A percentile compares a stretch with the other conserved stretches of the same genome.
Evolutionary conservation across 2,888 invertebrate species (phyloP).

Genomic region (Drosophila fungiperda): DNA sequence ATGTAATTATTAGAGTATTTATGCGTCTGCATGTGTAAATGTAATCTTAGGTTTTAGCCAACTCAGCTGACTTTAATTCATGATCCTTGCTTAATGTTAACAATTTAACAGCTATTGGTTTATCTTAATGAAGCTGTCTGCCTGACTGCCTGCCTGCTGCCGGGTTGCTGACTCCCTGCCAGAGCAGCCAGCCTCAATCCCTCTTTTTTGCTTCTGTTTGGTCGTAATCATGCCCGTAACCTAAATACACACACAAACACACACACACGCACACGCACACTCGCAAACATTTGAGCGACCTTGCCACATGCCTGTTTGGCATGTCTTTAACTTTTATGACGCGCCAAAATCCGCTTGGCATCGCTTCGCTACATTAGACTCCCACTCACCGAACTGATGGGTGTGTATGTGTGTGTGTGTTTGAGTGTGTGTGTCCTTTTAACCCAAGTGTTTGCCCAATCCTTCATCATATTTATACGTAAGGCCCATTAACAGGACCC

Average conservation of each 20-base stretch:
- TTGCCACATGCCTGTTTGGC: constrained; percentile 60
- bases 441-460: constrained; percentile 32
- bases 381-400: neutral
- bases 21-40: constrained; percentile 21
- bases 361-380: constrained; percentile 53
- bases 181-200: neutral
- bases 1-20: neutral
- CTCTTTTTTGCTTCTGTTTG: constrained; percentile 31
- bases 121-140: constrained; percentile 80
- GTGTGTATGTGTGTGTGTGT: neutral
- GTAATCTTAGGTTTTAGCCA: constrained; percentile 59
- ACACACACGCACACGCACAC: constrained; percentile 17
- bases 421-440: neutral
- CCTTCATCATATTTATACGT: constrained; percentile 50
- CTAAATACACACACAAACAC: constrained; percentile 57
- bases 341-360: constrained; percentile 70
- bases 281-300: constrained; percentile 57
- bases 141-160: constrained; percentile 32
- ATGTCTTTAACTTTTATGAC: constrained; percentile 76
- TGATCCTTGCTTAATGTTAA: constrained; percentile 80
- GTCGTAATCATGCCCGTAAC: constrained; percentile 41
- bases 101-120: constrained; percentile 81
- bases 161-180: constrained; percentile 24
- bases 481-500: constrained; percentile 44
- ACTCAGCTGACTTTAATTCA: constrained; percentile 69